Evolutionary conservation across 2,797 vertebrate genomes (phyloP), one percentile per base, ranked within the genome.

Genomic region (Anabas testudineus): DNA sequence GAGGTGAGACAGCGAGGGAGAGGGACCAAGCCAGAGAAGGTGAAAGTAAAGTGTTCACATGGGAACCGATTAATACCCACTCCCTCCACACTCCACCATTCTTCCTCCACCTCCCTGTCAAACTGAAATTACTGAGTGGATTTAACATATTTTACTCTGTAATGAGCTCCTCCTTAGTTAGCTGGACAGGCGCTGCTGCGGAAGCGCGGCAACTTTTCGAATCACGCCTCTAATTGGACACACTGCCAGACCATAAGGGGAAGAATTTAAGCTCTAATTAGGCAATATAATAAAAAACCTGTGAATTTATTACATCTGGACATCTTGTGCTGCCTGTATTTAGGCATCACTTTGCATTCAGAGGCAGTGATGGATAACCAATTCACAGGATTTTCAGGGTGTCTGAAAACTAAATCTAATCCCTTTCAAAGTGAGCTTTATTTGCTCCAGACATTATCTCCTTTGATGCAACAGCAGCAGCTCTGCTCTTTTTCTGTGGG

Each of bases 381-480:
- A 48, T 49, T 71, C 55, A 39, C 46, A n/a, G 53, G 19, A 47
- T 52, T 54, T 71, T 37, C 41, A n/a, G n/a, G 22, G n/a, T 13
- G 59, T 72, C 64, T 51, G 41, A 74, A 53, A 62, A 70, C 55
- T 63, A 57, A 65, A 84, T 54, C 45, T 76, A 86, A 90, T 87
- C 68, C 72, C n/a, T 72, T 72, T 63, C 70, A 82, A 73, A 74
- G 72, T 70, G 67, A 83, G 74, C 67, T 80, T 71, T 78, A 62
- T 81, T 74, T 75, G 62, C 58, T 32, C 34, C 55, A 67, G 68
- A 73, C 57, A 55, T 87, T 81, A 87, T 87, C 79, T 77, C 56
- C 56, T 78, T 54, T 71, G 73, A 82, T 58, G 76, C 62, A 9
- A 74, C 62, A 42, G 71, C 48, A 42, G 71, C 48, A n/a, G 48